Evolutionary conservation across 2,113 vertebrate species (phyloP), one percentile per base, ranked within the genome.

Genomic region (Symphodus melops): DNA sequence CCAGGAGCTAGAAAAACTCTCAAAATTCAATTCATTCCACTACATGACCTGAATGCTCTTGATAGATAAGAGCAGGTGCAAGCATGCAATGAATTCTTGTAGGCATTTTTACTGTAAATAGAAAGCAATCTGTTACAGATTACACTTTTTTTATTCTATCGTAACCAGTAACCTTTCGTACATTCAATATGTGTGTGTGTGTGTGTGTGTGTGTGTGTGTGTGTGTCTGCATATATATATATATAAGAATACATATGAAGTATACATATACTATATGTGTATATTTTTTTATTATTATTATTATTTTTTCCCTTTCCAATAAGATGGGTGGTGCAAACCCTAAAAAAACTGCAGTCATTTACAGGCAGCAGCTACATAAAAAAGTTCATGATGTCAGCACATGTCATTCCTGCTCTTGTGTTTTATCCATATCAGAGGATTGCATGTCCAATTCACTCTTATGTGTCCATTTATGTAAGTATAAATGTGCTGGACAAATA

Each of bases 21-120:
- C 41, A 51, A 51, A 65, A 64, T 59, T 52, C 49, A 65, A 73
- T 81, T 73, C 14, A 73, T 67, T 60, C 57, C n/a, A 59, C 53
- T 21, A 59, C 53, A 74, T 76, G 68, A 76, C 63, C 63, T 77
- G 53, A 58, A 55, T 75, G 49, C 62, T 58, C 46, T 69, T 52
- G 37, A 73, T 41, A 60, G 85, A 88, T 86, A 80, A 72, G 67
- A 59, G 28, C 19, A 49, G 0, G 0, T 55, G 10, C 41, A 21
- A 51, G 56, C 57, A 62, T 46, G 41, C 20, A 42, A 19, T 72
- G 25, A 12, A 72, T n/a, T 28, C 17, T 23, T 42, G 23, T 33
- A 53, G 44, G 58, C 12, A 25, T 70, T 78, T 65, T 44, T 23
- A 25, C 23, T 67, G 19, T 25, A 69, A 36, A 42, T 5, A 36